Evolutionary conservation across 2,113 vertebrate species (phyloP).

Genomic region (Apaloderma vittatum): DNA sequence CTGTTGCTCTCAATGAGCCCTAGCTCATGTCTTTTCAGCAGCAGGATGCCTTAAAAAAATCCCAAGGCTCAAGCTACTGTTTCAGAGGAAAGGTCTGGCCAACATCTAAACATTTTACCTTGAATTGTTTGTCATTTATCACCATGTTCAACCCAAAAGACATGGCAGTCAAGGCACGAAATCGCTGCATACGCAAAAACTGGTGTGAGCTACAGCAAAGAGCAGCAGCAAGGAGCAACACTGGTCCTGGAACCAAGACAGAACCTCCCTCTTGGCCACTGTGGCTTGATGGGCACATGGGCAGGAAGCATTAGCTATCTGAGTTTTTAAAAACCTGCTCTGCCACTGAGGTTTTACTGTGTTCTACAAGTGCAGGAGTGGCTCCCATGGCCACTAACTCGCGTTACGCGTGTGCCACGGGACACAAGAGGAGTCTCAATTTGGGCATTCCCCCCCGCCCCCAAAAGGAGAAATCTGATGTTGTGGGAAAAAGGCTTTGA

Average conservation of each 20-base stretch:
- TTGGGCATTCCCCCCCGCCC: too few species aligned
- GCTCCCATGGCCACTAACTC: not conserved
- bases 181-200: not conserved
- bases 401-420: not conserved
- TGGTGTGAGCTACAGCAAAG: not conserved
- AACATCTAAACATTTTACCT: not conserved
- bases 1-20: not conserved
- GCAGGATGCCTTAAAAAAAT: not conserved
- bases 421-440: rapidly evolving
- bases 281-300: rapidly evolving
- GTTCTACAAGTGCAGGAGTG: rapidly evolving
- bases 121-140: not conserved
- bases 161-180: not conserved
- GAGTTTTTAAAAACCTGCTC: not conserved
- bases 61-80: not conserved
- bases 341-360: not conserved
- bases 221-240: rapidly evolving
- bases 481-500: not conserved
- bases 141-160: not conserved
- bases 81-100: not conserved
- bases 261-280: not conserved
- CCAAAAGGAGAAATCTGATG: not conserved
- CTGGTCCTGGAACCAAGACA: not conserved
- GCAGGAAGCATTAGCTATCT: not conserved
- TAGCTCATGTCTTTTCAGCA: not conserved